Conservation (phyloP, 2,888 invertebrate species). For the Apamea monoglypha region DNA sequence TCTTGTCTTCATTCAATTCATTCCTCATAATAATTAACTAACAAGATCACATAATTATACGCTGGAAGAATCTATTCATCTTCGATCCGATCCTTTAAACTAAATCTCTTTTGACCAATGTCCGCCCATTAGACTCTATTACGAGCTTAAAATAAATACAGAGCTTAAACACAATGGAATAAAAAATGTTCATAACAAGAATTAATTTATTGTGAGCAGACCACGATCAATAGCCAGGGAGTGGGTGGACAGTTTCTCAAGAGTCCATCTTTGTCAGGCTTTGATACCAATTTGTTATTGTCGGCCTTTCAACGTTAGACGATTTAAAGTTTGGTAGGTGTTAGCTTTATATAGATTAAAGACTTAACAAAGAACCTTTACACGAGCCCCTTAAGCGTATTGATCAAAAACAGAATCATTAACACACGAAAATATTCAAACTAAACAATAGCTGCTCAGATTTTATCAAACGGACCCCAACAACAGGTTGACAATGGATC, state of each 20-base stretch:
- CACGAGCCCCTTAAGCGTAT: slow-evolving; percentile 46
- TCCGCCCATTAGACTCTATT: slow-evolving; percentile 85
- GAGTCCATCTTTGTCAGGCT: slow-evolving; percentile 90
- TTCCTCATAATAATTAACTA: slow-evolving; percentile 26
- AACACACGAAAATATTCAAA: slow-evolving; percentile 65
- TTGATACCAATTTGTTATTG: slow-evolving; percentile 90
- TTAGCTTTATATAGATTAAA: slow-evolving; percentile 80
- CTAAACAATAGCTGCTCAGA: slow-evolving; percentile 78
- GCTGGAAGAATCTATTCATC: slow-evolving; percentile 68
- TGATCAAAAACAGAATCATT: slow-evolving; percentile 65
- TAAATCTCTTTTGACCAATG: slow-evolving; percentile 86
- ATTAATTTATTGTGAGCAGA: slow-evolving; percentile 88
- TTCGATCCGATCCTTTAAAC: slow-evolving; percentile 66
- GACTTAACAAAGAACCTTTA: slow-evolving; percentile 69
- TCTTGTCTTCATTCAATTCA: slow-evolving; percentile 22
- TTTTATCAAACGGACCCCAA: slow-evolving; percentile 78
- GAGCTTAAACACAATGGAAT: slow-evolving; percentile 83
- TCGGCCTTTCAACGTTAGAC: slow-evolving; percentile 87
- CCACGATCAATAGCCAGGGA: slow-evolving; percentile 88
- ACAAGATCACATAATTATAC: slow-evolving; percentile 42
- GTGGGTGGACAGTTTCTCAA: slow-evolving; percentile 90
- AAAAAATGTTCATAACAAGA: slow-evolving; percentile 89
- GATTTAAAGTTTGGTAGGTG: slow-evolving; percentile 88
- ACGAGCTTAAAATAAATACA: slow-evolving; percentile 86
- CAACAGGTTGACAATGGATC: slow-evolving; percentile 86